Conservation (phyloP, 2,113 vertebrate genomes). For the Pundamilia nyererei region DNA sequence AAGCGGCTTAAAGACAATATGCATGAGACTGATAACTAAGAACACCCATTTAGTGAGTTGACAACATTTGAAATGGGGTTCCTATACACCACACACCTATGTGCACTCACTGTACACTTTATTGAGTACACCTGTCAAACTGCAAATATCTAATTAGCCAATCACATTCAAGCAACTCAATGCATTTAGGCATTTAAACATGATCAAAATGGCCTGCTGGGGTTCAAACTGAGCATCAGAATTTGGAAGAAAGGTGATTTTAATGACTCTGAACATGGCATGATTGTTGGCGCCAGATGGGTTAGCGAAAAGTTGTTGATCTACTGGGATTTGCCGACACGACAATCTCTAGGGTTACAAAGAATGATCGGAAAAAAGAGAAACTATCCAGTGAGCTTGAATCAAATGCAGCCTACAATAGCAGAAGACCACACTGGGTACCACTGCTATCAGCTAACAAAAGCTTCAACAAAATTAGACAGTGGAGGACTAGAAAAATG, state of each 20-base stretch:
- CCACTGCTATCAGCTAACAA: not conserved
- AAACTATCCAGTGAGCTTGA: not conserved
- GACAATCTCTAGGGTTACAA: not conserved
- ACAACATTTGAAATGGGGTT: not conserved
- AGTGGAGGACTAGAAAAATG: not conserved
- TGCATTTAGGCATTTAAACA: not conserved
- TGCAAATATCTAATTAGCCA: not conserved
- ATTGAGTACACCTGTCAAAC: not conserved
- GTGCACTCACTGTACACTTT: not conserved
- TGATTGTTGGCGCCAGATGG: not conserved
- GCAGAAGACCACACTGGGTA: not conserved
- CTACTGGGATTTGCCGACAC: not conserved
- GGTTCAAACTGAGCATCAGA: not conserved
- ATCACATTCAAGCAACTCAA: not conserved
- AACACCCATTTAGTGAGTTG: not conserved
- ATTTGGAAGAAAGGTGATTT: not conserved
- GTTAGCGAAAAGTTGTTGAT: not conserved
- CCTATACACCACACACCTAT: not conserved
- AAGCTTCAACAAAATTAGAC: not conserved
- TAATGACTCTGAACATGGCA: not conserved
- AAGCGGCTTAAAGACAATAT: not conserved
- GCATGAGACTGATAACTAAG: not conserved
- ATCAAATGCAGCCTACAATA: not conserved
- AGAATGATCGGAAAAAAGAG: not conserved
- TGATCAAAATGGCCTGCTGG: not conserved